phyloP scores from a whole-genome alignment of 2,888 invertebrate genomes.

The Cryptus viduatorius region DNA sequence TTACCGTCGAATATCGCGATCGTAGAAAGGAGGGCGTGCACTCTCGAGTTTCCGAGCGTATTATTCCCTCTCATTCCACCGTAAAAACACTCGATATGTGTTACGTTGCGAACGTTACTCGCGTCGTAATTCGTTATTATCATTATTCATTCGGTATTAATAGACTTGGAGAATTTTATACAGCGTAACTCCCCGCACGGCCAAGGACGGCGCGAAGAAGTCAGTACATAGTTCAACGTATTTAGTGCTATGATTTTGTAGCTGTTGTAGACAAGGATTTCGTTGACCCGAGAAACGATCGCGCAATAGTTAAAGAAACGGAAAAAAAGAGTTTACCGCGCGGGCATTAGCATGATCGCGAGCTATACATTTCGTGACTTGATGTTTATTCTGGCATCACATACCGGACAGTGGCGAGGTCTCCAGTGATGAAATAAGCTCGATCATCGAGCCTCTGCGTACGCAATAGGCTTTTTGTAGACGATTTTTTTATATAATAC shows the following conservation, averaged over 20 bases:
- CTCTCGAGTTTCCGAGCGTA: conserved; percentile 24
- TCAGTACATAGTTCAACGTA: neutral
- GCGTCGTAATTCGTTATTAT: neutral
- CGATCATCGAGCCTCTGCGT: conserved; percentile 8
- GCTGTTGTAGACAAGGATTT: conserved; percentile 9
- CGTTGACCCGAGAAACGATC: conserved; percentile 49
- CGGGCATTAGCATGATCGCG: neutral
- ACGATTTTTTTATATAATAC: neutral
- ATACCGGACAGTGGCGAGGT: neutral
- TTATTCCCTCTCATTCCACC: conserved; percentile 1
- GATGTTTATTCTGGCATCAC: neutral
- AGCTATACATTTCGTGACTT: neutral
- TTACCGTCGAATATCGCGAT: conserved; percentile 42
- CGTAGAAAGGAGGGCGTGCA: conserved; percentile 65
- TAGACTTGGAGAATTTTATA: neutral
- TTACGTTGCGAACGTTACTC: neutral
- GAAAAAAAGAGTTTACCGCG: neutral
- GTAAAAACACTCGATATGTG: neutral
- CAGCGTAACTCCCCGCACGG: conserved; percentile 24
- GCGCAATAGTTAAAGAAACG: conserved; percentile 47
- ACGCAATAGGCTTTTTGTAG: neutral
- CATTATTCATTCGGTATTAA: neutral
- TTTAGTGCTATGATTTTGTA: neutral
- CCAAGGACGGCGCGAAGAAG: conserved; percentile 58
- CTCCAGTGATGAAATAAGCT: conserved; percentile 3